Base-by-base conservation (phyloP, 2,888 invertebrate species). In the Aleiodes leptofemur region DNA sequence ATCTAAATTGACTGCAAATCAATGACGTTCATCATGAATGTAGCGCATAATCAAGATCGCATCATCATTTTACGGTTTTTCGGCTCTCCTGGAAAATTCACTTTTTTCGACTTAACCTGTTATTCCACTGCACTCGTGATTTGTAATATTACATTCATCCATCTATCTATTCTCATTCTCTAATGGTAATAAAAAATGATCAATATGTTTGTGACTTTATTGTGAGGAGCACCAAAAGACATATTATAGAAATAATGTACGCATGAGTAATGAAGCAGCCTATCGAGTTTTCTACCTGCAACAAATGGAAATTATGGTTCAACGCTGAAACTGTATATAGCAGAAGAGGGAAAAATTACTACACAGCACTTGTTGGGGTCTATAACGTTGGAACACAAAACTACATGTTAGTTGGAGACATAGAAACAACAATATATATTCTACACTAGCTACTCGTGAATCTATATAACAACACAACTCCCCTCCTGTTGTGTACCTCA, bases 261-360 rank as follows among this genome's bases (percentile, higher is more conserved):
- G 73, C 68, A 66, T 57, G 68, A 68, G 73, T 73, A 73, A 53
- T 48, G 57, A 73, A 73, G 68, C 73, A 73, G 68, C 73, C 68
- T 68, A 68, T 73, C 73, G 73, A 68, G 68, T 73, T 68, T 73
- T 56, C 50, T 31, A 66, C 1, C 57, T 68, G 50, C 34, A 56
- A 56, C 43, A 73, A 73, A 38, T 38, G 34, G 14, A 73, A 73
- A 68, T 73, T 73, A 68, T 48, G 68, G 57, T 72, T 64, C 64
- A 23, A 64, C 16, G 64, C 64, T 64, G 11, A 43, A 16, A 64
- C 38, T 16, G 43, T 64, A 64, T 43, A 14, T 16, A 4, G 16
- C 9, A 51, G 14, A 51, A 51, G 6, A 61, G 43, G 11, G 11
- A n/a, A 61, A 64, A 64, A 64, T 64, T 16, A 14, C 43, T 16